Evolutionary conservation across 2,113 vertebrate species (phyloP).

Genomic region (Myanophis thanlyinensis): DNA sequence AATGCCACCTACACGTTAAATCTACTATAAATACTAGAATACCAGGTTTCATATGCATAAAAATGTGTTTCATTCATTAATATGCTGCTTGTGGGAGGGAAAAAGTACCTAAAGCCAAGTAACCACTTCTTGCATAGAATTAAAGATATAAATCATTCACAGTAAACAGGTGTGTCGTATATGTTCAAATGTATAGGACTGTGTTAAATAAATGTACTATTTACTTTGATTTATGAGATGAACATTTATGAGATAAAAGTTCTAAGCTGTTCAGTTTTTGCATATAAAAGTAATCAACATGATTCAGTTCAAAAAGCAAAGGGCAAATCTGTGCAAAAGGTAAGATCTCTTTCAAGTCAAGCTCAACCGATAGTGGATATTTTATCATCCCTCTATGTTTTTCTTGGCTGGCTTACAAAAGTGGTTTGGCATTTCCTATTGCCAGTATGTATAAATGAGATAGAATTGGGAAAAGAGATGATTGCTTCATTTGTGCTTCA

Average conservation of each 20-base stretch:
- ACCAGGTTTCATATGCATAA: background rate
- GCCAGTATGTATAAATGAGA: background rate
- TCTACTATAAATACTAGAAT: background rate
- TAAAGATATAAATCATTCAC: background rate
- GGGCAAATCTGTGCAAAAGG: background rate
- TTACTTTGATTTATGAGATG: background rate
- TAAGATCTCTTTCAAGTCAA: background rate
- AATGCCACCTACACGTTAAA: background rate
- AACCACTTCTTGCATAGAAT: background rate
- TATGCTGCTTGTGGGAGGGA: background rate
- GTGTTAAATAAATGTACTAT: background rate
- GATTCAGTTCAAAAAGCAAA: background rate
- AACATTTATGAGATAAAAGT: background rate
- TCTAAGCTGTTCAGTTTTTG: background rate
- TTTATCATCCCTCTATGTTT: background rate
- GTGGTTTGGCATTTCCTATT: background rate
- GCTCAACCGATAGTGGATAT: background rate
- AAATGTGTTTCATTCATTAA: background rate
- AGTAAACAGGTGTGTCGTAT: background rate
- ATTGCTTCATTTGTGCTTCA: background rate
- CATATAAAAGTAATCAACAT: background rate
- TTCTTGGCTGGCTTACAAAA: background rate
- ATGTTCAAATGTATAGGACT: background rate
- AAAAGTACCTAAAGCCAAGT: background rate
- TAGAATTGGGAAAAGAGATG: background rate